Percentiles rank a stretch among this genome's conserved stretches.
These are phyloP conservation scores for Cottus gobio DNA, from an alignment of 2,113 vertebrate genomes.

Conservation along the genomic window DNA sequence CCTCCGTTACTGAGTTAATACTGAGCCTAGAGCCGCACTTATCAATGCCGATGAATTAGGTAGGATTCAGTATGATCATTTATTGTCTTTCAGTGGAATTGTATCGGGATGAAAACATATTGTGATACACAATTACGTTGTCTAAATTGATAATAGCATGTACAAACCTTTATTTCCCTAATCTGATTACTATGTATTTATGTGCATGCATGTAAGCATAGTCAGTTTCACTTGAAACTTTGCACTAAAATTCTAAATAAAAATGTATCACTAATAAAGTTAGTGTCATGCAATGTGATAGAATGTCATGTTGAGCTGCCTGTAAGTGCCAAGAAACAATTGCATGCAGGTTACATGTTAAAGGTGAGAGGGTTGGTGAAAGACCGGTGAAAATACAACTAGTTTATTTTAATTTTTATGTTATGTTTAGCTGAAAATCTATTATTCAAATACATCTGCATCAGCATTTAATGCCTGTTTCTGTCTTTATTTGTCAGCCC, in stretches of 20 bases:
- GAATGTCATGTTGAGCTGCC: background rate
- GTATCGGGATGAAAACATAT: background rate
- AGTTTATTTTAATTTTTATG: background rate
- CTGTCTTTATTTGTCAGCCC: conserved; percentile 83
- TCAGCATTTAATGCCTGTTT: conserved; percentile 14
- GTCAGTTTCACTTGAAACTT: too few species aligned
- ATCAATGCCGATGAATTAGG: background rate
- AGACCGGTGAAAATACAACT: background rate
- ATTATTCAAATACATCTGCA: background rate
- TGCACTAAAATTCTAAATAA: background rate
- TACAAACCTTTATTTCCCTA: too few species aligned
- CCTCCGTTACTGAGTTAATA: background rate
- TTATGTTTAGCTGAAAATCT: background rate
- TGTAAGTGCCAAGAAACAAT: background rate
- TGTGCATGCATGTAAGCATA: too few species aligned
- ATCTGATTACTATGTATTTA: too few species aligned
- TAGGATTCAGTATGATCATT: too few species aligned
- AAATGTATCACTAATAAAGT: background rate
- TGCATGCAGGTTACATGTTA: background rate
- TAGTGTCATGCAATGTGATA: background rate
- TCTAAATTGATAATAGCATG: too few species aligned
- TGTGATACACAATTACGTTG: background rate
- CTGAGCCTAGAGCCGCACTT: background rate
- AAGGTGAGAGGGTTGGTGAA: background rate
- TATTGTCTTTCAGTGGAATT: too few species aligned